phyloP scores from a whole-genome alignment of 2,113 vertebrate species.

The Cavia porcellus region DNA sequence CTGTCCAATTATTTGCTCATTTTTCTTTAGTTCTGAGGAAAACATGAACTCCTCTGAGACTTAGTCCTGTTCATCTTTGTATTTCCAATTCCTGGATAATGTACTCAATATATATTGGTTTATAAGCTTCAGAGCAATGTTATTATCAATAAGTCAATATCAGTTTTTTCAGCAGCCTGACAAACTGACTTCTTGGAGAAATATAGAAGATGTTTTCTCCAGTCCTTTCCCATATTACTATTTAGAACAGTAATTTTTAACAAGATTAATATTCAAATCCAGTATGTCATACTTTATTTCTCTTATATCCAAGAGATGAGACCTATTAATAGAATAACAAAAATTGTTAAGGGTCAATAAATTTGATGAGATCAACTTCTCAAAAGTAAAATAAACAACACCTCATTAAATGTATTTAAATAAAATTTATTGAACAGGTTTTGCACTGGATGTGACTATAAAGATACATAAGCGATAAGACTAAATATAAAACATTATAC shows the following conservation, averaged over 20 bases:
- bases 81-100: constrained; percentile 49
- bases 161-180: constrained; percentile 41
- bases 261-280: constrained; percentile 47
- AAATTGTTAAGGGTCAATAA: constrained; percentile 42
- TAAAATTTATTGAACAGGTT: constrained; percentile 40
- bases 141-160: constrained; percentile 27
- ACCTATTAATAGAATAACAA: constrained; percentile 37
- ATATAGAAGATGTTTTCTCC: constrained; percentile 42
- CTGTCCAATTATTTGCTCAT: constrained; percentile 56
- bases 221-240: background rate
- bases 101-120: constrained; percentile 46
- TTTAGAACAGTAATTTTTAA: constrained; percentile 46
- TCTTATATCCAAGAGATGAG: constrained; percentile 56
- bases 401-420: constrained; percentile 42
- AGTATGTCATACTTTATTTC: background rate
- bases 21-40: constrained; percentile 58
- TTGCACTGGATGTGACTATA: constrained; percentile 2
- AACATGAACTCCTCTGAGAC: constrained; percentile 38
- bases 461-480: constrained; percentile 8
- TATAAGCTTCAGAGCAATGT: constrained; percentile 53
- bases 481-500: background rate
- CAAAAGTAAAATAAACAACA: constrained; percentile 54
- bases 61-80: constrained; percentile 60
- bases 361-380: constrained; percentile 35
- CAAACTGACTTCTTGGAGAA: constrained; percentile 45